Percentiles rank a stretch among this genome's conserved stretches.
Conservation (phyloP, 2,888 invertebrate genomes). For the Orthosia cruda region DNA sequence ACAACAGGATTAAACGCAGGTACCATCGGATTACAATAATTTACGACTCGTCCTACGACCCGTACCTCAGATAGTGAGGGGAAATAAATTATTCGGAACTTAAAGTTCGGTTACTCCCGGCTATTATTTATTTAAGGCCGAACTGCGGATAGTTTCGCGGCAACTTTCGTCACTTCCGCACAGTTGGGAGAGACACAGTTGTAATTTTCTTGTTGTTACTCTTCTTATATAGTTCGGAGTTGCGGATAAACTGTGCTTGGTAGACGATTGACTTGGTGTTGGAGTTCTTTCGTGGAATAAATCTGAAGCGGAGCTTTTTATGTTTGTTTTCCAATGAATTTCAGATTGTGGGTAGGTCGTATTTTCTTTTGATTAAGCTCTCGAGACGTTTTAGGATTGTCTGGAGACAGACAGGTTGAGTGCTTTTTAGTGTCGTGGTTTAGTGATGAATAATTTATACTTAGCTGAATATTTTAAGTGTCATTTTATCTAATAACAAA, state of each 20-base stretch:
- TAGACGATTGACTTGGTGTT: slow-evolving; percentile 43
- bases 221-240: slow-evolving; percentile 35
- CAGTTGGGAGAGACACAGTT: slow-evolving; percentile 46
- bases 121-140: slow-evolving; percentile 73
- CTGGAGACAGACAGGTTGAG: slow-evolving; percentile 13
- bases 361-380: slow-evolving; percentile 35
- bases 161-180: slow-evolving; percentile 65
- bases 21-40: slow-evolving; percentile 66
- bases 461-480: background rate
- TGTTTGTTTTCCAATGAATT: slow-evolving; percentile 37
- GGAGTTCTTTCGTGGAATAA: slow-evolving; percentile 27
- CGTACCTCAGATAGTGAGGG: slow-evolving; percentile 62
- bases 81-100: slow-evolving; percentile 72
- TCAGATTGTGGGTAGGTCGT: slow-evolving; percentile 6
- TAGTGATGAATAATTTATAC: background rate
- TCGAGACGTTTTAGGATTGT: slow-evolving; percentile 17
- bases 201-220: slow-evolving; percentile 55
- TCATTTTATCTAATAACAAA: background rate
- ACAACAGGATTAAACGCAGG: slow-evolving; percentile 57
- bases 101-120: slow-evolving; percentile 64
- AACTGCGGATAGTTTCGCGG: slow-evolving; percentile 53
- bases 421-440: slow-evolving; percentile 10
- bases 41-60: slow-evolving; percentile 59
- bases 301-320: slow-evolving; percentile 14
- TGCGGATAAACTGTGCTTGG: slow-evolving; percentile 41